phyloP scores from a whole-genome alignment of 2,888 invertebrate species.

The Drosophila borealis region DNA sequence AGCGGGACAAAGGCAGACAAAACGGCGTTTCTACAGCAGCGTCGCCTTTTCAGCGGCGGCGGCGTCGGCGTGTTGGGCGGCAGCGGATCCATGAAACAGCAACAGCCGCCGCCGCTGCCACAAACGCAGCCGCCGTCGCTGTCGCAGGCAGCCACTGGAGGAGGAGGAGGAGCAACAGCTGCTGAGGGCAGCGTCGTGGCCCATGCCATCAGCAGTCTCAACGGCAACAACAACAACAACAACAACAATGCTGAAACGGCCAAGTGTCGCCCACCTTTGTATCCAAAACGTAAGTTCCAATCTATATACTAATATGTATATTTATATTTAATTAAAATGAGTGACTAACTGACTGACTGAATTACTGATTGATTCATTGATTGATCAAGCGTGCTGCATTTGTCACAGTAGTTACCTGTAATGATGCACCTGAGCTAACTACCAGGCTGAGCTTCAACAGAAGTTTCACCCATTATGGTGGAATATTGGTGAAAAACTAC shows the following conservation, averaged over 20 bases:
- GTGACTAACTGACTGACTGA: neutral
- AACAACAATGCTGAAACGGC: slow-evolving; percentile 37
- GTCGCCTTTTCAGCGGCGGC: slow-evolving; percentile 74
- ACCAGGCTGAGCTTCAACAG: too few relatives aligned
- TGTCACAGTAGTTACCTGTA: neutral
- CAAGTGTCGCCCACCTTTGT: slow-evolving; percentile 71
- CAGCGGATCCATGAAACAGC: slow-evolving; percentile 44
- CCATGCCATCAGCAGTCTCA: slow-evolving; percentile 53
- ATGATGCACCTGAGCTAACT: neutral
- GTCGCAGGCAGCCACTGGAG: slow-evolving; percentile 27
- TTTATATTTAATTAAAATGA: neutral
- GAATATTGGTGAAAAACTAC: too few relatives aligned
- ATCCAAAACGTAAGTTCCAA: slow-evolving; percentile 76
- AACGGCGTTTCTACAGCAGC: slow-evolving; percentile 78
- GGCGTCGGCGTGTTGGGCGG: slow-evolving; percentile 41
- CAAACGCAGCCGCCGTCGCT: slow-evolving; percentile 59
- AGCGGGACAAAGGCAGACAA: slow-evolving; percentile 52
- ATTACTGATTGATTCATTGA: neutral
- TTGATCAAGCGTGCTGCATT: neutral
- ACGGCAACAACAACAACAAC: slow-evolving; percentile 30
- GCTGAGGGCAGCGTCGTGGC: slow-evolving; percentile 33
- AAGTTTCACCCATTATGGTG: neutral
- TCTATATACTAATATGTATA: neutral
- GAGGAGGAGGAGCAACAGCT: slow-evolving; percentile 21
- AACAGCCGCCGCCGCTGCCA: slow-evolving; percentile 55